Evolutionary conservation across 2,797 vertebrate species (phyloP).

Genomic region (Zenarchopterus dispar): DNA sequence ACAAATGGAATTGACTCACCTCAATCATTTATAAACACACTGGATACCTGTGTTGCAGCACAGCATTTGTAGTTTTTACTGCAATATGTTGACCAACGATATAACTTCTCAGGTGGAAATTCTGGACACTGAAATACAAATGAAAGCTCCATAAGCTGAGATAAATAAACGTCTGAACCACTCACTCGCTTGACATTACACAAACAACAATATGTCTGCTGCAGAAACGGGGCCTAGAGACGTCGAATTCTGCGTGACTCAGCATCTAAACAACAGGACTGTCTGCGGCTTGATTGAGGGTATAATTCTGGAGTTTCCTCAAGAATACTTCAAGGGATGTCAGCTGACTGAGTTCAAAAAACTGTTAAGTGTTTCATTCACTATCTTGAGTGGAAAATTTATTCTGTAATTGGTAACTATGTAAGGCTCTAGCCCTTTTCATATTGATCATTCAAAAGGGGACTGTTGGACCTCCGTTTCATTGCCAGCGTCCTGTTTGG

Average conservation of each 20-base stretch:
- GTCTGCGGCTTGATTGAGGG: slow-evolving; percentile 21
- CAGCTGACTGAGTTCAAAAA: slow-evolving; percentile 21
- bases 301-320: slow-evolving; percentile 27
- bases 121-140: slow-evolving; percentile 4
- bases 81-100: slow-evolving; percentile 4
- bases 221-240: slow-evolving; percentile 27
- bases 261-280: slow-evolving; percentile 21
- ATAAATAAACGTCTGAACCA: slow-evolving; percentile 19
- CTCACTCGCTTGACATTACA: slow-evolving; percentile 20
- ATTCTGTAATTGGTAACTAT: slow-evolving; percentile 9
- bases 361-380: slow-evolving; percentile 26
- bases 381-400: background rate
- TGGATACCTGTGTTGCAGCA: background rate
- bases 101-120: slow-evolving; percentile 7
- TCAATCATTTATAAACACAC: slow-evolving; percentile 30
- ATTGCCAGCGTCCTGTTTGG: background rate
- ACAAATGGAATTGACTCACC: slow-evolving; percentile 17
- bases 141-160: slow-evolving; percentile 17
- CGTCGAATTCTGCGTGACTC: slow-evolving; percentile 36
- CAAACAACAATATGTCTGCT: slow-evolving; percentile 16
- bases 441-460: background rate
- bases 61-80: slow-evolving; percentile 7
- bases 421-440: background rate
- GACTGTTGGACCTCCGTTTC: background rate
- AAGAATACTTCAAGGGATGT: slow-evolving; percentile 19